These are phyloP conservation scores for Meloidogyne exigua DNA, from an alignment of 1,140 invertebrate species.

Conservation along the genomic window DNA sequence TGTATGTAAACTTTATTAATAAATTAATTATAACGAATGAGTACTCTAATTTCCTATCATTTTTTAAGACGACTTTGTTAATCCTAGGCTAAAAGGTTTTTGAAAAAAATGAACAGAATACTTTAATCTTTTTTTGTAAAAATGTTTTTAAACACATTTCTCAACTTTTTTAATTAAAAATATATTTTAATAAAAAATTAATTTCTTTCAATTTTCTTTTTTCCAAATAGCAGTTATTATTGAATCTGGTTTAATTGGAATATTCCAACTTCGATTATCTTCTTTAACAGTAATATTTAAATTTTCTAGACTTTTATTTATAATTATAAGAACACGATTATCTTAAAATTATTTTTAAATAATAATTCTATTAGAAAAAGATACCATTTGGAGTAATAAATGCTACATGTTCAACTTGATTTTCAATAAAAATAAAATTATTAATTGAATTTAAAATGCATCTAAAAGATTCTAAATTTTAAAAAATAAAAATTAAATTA, in stretches of 20 bases:
- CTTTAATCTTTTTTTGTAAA: no score
- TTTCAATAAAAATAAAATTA: not conserved
- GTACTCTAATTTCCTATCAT: no score
- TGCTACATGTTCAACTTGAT: slow-evolving; percentile 21
- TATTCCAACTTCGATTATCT: slow-evolving; percentile 9
- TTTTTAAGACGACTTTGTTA: no score
- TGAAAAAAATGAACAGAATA: no score
- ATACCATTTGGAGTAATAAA: slow-evolving; percentile 1
- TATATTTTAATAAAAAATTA: no score
- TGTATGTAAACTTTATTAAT: no score
- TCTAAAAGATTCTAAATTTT: not conserved
- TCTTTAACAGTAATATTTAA: slow-evolving; percentile 3
- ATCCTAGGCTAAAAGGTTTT: no score
- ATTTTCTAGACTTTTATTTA: not conserved
- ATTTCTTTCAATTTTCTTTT: not conserved
- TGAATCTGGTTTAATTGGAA: slow-evolving; percentile 5
- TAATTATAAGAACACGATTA: slow-evolving; percentile 3
- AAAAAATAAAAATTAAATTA: not conserved
- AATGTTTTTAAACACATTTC: no score
- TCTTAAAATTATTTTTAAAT: slow-evolving; percentile 11
- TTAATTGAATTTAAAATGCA: slow-evolving; percentile 21
- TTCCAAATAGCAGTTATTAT: slow-evolving; percentile 17
- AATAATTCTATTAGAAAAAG: not conserved
- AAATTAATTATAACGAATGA: no score
- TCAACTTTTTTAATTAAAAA: no score